Evolutionary conservation across 2,797 vertebrate genomes (phyloP).

Genomic region (Lepus oiostolus): DNA sequence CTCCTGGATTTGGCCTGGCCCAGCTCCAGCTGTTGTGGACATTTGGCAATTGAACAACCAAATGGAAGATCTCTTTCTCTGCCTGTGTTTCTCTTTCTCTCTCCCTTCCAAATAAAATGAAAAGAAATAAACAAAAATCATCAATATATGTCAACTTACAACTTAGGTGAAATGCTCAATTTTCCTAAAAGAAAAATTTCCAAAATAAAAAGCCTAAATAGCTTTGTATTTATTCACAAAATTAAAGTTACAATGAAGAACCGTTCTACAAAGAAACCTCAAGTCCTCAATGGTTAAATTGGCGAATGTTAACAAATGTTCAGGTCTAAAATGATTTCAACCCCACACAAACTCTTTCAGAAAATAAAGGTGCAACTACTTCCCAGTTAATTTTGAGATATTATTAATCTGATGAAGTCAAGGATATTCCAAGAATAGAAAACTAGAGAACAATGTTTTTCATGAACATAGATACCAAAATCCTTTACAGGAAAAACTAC

Average conservation of each 20-base stretch:
- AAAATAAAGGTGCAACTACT: not conserved
- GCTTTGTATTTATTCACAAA: not conserved
- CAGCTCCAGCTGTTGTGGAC: too few relatives aligned
- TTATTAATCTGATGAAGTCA: conserved; percentile 6
- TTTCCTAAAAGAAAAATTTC: not conserved
- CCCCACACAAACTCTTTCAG: not conserved
- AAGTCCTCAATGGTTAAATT: not conserved
- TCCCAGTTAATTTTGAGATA: not conserved
- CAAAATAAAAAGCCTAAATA: not conserved
- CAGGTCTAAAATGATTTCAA: not conserved
- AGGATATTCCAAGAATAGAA: not conserved
- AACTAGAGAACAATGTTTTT: not conserved
- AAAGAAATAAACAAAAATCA: too few relatives aligned
- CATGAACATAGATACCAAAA: not conserved
- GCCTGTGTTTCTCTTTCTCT: too few relatives aligned
- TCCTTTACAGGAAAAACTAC: conserved; percentile 10
- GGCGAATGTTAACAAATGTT: not conserved
- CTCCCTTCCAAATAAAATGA: too few relatives aligned
- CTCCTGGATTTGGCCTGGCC: too few relatives aligned
- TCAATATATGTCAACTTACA: not conserved
- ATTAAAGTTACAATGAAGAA: not conserved
- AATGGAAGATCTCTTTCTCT: too few relatives aligned
- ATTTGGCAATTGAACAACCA: too few relatives aligned
- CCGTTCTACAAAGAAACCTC: not conserved
- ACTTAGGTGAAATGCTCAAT: not conserved